Percentiles rank a stretch among this genome's conserved stretches.
phyloP scores from a whole-genome alignment of 30 jellyfish, hydroid and myxozoan species.

The Aurelia sp. region DNA sequence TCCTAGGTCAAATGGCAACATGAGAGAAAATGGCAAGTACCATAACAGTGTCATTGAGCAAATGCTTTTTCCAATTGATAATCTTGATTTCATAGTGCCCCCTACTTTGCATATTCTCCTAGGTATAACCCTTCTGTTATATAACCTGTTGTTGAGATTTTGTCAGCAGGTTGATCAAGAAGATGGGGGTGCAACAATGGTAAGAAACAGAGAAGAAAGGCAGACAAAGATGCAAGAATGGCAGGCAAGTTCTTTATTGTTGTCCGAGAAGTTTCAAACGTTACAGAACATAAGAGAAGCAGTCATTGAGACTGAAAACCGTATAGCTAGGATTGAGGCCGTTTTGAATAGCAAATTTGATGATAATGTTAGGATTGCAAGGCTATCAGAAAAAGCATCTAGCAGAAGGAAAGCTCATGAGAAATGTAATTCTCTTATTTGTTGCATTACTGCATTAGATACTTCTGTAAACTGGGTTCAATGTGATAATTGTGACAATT shows the following conservation, averaged over 20 bases:
- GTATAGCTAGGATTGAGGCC: too few species aligned
- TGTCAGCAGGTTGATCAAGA: conserved; percentile 12
- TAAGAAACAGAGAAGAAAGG: not conserved
- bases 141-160: not conserved
- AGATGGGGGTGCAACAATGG: not conserved
- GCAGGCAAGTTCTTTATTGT: not conserved
- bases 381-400: too few species aligned
- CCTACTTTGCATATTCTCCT: conserved; percentile 1
- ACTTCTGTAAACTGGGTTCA: not conserved
- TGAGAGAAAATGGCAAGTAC: not conserved
- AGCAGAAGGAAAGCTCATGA: not conserved
- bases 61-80: not conserved
- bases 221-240: not conserved
- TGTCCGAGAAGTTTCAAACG: too few species aligned
- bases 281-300: too few species aligned
- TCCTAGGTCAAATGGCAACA: conserved; percentile 34
- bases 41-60: conserved; percentile 31
- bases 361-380: too few species aligned
- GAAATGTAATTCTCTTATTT: not conserved
- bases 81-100: not conserved
- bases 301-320: too few species aligned
- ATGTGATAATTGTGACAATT: too few species aligned
- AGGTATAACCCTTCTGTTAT: not conserved
- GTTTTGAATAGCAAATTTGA: too few species aligned
- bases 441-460: not conserved